Percentiles rank a stretch among this genome's conserved stretches.
These are phyloP conservation scores for Staurois parvus DNA, from an alignment of 2,797 vertebrate species.

Conservation along the genomic window DNA sequence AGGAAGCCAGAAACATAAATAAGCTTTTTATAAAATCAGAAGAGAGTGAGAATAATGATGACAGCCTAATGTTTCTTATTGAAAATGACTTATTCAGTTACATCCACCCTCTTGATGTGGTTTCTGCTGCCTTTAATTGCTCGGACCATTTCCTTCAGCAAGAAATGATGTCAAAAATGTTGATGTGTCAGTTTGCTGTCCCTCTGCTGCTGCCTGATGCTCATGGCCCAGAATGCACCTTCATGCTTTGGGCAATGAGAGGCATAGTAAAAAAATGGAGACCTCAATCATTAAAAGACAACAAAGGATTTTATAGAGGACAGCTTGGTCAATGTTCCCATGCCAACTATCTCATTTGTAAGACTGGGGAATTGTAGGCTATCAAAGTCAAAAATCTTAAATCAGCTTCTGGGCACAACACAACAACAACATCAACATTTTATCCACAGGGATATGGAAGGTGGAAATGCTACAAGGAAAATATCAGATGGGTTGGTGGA, in stretches of 20 bases:
- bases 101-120: neutral
- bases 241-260: constrained; percentile 81
- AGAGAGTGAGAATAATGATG: no score
- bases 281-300: constrained; percentile 62
- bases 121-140: neutral
- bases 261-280: constrained; percentile 76
- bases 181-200: constrained; percentile 83
- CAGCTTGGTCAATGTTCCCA: neutral
- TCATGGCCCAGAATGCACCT: constrained; percentile 64
- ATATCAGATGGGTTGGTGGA: constrained; percentile 69
- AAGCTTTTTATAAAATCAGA: neutral
- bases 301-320: neutral
- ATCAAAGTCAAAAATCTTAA: neutral
- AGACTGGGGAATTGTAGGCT: neutral
- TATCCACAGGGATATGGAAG: neutral
- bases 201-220: constrained; percentile 79
- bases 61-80: neutral
- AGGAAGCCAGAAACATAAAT: neutral
- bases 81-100: neutral
- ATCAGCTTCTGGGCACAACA: neutral
- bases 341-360: neutral
- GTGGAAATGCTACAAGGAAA: neutral
- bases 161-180: constrained; percentile 81
- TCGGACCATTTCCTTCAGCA: neutral
- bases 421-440: neutral